Base-by-base conservation (phyloP, 2,797 vertebrate genomes). In the Cephalopachus bancanus region DNA sequence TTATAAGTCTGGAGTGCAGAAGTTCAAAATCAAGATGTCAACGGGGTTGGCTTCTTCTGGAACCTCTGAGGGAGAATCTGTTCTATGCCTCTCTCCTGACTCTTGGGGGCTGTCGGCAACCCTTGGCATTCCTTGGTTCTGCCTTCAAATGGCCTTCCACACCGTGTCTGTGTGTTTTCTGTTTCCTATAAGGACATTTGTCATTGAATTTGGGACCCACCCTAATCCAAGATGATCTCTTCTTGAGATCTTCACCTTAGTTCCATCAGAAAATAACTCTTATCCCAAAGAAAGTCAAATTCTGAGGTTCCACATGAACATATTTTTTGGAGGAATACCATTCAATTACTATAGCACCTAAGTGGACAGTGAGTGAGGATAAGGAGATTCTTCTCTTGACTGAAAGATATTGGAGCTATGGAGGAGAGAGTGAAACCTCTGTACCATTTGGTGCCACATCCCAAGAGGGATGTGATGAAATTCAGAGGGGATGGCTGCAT, bases 401-500 rank as follows among this genome's bases (percentile, higher is more conserved):
- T 65, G 15, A 19, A 84, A 10, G 9, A n/a, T 83, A 49, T 33
- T 67, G 33, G 60, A 75, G 15, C 26, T 75, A 1, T 67, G n/a
- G 60, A 2, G 11, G 49, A 59, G 33, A 67, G 8, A 15, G 19
- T 33, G 8, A 67, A 59, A 59, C 60, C 33, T 51, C 33, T 14
- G 28, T 49, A 5, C 60, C 12, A 7, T 67, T 57, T 92, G 7
- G 14, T 19, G n/a, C 30, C 10, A 37, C 33, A 22, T 49, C 33
- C 65, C 11, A 9, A 67, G 33, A 19, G 30, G 22, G 60, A 92
- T n/a, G n/a, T n/a, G 51, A 30, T 75, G 83, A 44, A 67, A 26
- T n/a, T 33, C 0, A 1, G 7, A 14, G 37, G 19, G 16, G 55
- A 44, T 7, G 57, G 33, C 30, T 7, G 11, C 5, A 7, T 2